These are phyloP conservation scores for Dromiciops gliroides DNA, from an alignment of 2,113 vertebrate genomes.

Conservation along the genomic window DNA sequence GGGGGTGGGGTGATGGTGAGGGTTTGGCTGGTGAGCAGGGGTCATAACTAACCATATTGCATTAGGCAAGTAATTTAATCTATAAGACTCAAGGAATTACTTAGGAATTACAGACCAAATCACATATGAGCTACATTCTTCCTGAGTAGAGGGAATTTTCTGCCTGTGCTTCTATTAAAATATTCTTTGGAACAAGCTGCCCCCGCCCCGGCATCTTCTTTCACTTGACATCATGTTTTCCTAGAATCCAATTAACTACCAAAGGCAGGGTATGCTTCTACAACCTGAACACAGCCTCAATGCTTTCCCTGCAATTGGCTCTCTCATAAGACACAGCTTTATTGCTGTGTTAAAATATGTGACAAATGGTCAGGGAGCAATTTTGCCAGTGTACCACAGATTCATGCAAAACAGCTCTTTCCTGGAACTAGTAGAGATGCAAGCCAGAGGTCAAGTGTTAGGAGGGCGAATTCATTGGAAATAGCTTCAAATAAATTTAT, in stretches of 20 bases:
- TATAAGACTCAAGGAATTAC: not conserved
- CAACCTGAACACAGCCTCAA: not conserved
- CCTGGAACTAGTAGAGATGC: slow-evolving; percentile 30
- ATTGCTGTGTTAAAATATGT: slow-evolving; percentile 53
- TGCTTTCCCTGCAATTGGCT: not conserved
- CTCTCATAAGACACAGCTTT: not conserved
- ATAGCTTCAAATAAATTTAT: slow-evolving; percentile 58
- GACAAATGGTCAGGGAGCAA: slow-evolving; percentile 37
- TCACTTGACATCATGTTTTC: not conserved
- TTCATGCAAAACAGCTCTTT: not conserved
- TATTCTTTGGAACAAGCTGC: not conserved
- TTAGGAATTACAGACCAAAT: not conserved
- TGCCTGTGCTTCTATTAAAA: not conserved
- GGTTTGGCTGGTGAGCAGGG: too few species aligned
- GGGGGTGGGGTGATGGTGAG: too few species aligned
- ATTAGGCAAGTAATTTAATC: not conserved
- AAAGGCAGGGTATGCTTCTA: not conserved
- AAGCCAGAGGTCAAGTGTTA: slow-evolving; percentile 51
- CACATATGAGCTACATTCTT: not conserved
- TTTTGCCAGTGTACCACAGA: slow-evolving; percentile 2
- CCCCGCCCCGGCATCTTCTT: not conserved
- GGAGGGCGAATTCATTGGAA: not conserved
- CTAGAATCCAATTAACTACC: not conserved
- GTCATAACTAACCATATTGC: not conserved
- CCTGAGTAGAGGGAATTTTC: not conserved